phyloP scores from a whole-genome alignment of 2,113 vertebrate species.

The Notarius quadriscutis region DNA sequence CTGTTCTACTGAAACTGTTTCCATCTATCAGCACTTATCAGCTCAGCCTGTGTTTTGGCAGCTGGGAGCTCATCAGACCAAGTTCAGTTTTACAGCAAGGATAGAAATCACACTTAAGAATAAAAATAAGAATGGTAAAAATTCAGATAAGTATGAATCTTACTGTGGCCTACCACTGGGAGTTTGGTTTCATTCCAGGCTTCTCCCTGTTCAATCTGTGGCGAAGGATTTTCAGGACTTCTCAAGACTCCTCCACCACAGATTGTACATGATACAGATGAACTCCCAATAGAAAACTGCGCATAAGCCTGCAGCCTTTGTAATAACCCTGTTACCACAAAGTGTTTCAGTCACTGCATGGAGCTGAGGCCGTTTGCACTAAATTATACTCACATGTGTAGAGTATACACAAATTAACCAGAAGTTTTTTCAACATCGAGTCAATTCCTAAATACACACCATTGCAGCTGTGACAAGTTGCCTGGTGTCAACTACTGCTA shows the following conservation, averaged over 20 bases:
- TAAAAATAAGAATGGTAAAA: background rate
- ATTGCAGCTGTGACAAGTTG: background rate
- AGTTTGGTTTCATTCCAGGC: background rate
- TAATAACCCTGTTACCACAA: conserved; percentile 43
- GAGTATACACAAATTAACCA: conserved; percentile 15
- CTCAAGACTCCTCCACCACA: background rate
- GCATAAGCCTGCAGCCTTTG: background rate
- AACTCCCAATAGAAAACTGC: background rate
- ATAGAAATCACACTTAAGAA: background rate
- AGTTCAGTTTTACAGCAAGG: background rate
- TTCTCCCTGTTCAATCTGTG: background rate
- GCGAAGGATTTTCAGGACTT: background rate
- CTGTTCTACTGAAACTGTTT: background rate
- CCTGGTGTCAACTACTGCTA: conserved; percentile 12
- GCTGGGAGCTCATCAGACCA: background rate
- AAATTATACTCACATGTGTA: background rate
- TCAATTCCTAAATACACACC: background rate
- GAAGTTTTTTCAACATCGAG: background rate
- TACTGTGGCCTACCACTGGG: background rate
- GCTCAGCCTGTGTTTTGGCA: background rate
- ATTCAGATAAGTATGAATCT: background rate
- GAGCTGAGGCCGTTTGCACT: conserved; percentile 22
- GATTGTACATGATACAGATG: background rate
- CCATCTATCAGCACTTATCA: background rate
- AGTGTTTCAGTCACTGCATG: conserved; percentile 39